Evolutionary conservation across 2,113 vertebrate genomes (phyloP).

Genomic region (Pteronura brasiliensis): DNA sequence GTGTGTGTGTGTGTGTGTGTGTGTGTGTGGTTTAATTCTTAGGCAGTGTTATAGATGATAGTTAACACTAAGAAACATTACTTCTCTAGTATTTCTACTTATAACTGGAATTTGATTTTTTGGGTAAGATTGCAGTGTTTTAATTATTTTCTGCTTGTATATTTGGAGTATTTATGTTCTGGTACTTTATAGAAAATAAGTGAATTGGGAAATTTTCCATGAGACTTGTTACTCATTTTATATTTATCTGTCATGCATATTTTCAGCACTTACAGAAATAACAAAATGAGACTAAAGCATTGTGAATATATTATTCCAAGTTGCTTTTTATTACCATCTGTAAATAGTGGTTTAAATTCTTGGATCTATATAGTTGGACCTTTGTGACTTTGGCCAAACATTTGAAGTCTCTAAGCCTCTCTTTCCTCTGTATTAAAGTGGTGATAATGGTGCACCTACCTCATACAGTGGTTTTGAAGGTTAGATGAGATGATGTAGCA

Average conservation of each 20-base stretch:
- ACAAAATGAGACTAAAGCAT: neutral
- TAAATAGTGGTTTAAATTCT: neutral
- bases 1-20: no score
- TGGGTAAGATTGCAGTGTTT: neutral
- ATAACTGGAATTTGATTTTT: slow-evolving; percentile 6
- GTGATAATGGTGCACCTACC: neutral
- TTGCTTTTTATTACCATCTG: neutral
- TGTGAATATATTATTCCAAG: neutral
- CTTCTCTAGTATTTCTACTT: slow-evolving; percentile 23
- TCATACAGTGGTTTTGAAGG: neutral
- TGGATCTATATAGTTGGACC: neutral
- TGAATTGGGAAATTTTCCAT: neutral
- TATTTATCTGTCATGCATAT: neutral
- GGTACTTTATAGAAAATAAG: neutral
- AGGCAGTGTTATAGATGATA: neutral
- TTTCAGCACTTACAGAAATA: neutral
- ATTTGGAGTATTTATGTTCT: slow-evolving; percentile 15
- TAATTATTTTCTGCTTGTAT: slow-evolving; percentile 3
- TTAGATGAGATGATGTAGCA: neutral
- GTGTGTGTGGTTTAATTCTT: neutral
- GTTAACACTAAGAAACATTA: neutral
- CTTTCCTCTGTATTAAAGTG: neutral
- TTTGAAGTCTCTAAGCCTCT: neutral
- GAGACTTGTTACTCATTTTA: neutral
- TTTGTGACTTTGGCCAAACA: neutral